phyloP scores from a whole-genome alignment of 2,113 vertebrate species.

The Talpa occidentalis region DNA sequence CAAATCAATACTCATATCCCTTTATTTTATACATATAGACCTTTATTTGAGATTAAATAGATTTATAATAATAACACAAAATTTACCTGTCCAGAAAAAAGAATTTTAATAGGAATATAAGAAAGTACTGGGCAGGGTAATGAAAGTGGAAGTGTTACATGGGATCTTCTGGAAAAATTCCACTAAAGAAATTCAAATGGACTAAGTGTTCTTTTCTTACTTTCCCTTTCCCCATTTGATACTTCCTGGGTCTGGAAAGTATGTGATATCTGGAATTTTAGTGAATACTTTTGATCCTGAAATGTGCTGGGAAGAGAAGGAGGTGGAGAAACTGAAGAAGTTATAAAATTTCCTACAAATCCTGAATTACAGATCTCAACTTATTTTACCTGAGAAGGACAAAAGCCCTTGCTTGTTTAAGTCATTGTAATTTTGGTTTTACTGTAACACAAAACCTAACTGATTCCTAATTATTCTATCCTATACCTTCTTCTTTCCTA shows the following conservation, averaged over 20 bases:
- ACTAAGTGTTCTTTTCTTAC: background rate
- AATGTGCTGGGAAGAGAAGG: background rate
- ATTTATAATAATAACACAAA: background rate
- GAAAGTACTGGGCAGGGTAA: background rate
- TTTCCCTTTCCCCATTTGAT: background rate
- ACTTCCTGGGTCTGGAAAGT: background rate
- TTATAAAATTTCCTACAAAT: background rate
- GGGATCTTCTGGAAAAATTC: background rate
- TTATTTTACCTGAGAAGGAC: background rate
- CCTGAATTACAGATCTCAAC: background rate
- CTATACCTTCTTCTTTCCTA: background rate
- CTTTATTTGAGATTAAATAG: background rate
- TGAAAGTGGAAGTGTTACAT: background rate
- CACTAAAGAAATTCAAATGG: background rate
- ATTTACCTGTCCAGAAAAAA: background rate
- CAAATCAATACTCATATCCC: background rate
- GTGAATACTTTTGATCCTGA: background rate
- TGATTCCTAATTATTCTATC: too few relatives aligned
- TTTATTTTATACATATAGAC: background rate
- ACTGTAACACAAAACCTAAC: background rate
- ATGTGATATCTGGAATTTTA: background rate
- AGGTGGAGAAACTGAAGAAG: background rate
- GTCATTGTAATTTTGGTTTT: background rate
- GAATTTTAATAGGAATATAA: background rate
- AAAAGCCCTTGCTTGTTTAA: background rate